Base-by-base conservation (phyloP, 1,140 invertebrate species). In the Dinothrombium tinctorium region DNA sequence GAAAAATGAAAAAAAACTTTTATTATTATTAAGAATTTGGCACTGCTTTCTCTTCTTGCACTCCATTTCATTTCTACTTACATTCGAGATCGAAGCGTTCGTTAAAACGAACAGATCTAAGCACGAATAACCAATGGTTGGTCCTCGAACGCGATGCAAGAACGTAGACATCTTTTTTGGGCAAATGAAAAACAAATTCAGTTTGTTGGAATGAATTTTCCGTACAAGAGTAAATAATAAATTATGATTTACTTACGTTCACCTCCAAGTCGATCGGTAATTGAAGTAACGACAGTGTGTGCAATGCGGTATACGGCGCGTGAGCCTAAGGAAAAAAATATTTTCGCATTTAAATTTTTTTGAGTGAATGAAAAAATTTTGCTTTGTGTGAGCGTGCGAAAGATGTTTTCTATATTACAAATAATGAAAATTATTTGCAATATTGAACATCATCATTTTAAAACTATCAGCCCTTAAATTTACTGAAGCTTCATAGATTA, bases 81-180 rank as follows among this genome's bases (percentile, higher is more conserved):
- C 46, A 23, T 48, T 48, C 6, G 46, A 48, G 19, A 48, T 48
- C 11, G 29, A 36, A 12, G 46, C 39, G 37, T 48, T 48, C 2
- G 46, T 48, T 4, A 48, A 31, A 9, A 44, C 46, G 37, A 48
- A 48, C 11, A 48, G 29, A 42, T 48, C 46, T 14, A 45, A 33
- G 35, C 46, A 47, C 4, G 46, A 48, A 40, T 37, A 48, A 9
- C 46, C 46, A 38, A 48, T 48, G n/a, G 46, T 48, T 8, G 43
- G 46, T 15, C 46, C 46, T 26, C 46, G 32, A 23, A 48, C 46
- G 19, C 46, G 43, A 32, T 48, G 46, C 8, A 48, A 38, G 26
- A 48, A 48, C 17, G 46, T 48, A 3, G 46, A 45, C 42, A 47
- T 47, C 45, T 47, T 9, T n/a, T n/a, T n/a, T n/a, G n/a, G n/a